Evolutionary conservation across 2,113 vertebrate genomes (phyloP).

Genomic region (Mirounga angustirostris): DNA sequence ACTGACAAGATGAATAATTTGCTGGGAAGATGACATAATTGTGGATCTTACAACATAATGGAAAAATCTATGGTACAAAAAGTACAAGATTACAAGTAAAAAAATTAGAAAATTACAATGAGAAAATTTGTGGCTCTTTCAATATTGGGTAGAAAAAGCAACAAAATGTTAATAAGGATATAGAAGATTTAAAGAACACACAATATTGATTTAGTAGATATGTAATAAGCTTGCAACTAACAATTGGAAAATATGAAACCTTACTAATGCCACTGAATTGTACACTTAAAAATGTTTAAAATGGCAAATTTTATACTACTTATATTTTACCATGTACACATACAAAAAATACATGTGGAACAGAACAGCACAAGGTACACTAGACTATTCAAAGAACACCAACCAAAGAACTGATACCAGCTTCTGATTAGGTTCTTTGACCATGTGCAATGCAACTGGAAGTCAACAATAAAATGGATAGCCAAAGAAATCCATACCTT

Average conservation of each 20-base stretch:
- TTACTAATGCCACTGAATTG: background rate
- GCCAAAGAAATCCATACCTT: background rate
- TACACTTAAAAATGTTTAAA: background rate
- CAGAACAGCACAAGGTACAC: background rate
- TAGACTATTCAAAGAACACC: background rate
- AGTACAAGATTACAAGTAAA: background rate
- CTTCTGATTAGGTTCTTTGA: background rate
- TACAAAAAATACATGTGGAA: background rate
- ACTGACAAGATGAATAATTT: background rate
- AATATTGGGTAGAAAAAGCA: background rate
- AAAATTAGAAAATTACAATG: background rate
- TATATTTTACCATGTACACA: background rate
- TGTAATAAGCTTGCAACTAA: background rate
- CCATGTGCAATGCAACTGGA: background rate
- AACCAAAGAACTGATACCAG: background rate
- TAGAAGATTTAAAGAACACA: background rate
- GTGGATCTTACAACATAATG: background rate
- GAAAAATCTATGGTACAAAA: background rate
- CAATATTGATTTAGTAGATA: background rate
- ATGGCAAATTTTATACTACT: background rate
- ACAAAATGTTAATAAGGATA: background rate
- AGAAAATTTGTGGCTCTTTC: background rate
- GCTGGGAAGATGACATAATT: background rate
- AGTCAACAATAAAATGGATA: background rate
- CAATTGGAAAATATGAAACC: background rate